Evolutionary conservation across 2,888 invertebrate genomes (phyloP).

Genomic region (Amphipoea lucens): DNA sequence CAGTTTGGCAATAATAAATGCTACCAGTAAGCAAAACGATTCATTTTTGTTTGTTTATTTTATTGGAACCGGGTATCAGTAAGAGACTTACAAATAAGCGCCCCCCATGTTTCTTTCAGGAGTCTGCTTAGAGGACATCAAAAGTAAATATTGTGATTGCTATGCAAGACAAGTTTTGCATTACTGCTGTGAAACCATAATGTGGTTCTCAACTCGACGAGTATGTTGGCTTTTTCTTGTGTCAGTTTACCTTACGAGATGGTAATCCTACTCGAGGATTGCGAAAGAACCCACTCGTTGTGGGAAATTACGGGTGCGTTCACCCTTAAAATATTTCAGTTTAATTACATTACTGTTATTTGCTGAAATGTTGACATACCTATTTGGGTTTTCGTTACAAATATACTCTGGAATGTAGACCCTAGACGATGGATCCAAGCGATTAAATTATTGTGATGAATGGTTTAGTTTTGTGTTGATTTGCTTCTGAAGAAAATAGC

Average conservation of each 20-base stretch:
- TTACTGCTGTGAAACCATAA: not conserved
- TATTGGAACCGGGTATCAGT: no score
- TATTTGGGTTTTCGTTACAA: not conserved
- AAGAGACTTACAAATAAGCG: no score
- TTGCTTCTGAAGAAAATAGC: no score
- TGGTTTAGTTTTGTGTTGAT: no score
- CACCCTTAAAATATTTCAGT: constrained; percentile 30
- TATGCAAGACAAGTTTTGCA: not conserved
- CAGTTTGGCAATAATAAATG: no score
- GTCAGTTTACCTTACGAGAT: not conserved
- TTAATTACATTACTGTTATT: constrained; percentile 31
- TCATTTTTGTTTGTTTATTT: no score
- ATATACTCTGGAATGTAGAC: not conserved
- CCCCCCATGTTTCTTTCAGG: not conserved
- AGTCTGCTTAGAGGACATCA: not conserved
- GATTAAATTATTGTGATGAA: not conserved
- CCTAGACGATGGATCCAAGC: not conserved
- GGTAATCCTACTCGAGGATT: constrained; percentile 38
- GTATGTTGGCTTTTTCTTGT: not conserved
- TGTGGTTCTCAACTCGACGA: not conserved
- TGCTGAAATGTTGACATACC: not conserved
- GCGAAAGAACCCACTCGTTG: constrained; percentile 31
- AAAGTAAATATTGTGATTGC: not conserved
- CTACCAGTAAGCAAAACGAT: no score
- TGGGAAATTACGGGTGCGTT: constrained; percentile 29